Evolutionary conservation across 2,797 vertebrate genomes (phyloP), one percentile per base, ranked within the genome.

Genomic region (Myripristis jacobus): DNA sequence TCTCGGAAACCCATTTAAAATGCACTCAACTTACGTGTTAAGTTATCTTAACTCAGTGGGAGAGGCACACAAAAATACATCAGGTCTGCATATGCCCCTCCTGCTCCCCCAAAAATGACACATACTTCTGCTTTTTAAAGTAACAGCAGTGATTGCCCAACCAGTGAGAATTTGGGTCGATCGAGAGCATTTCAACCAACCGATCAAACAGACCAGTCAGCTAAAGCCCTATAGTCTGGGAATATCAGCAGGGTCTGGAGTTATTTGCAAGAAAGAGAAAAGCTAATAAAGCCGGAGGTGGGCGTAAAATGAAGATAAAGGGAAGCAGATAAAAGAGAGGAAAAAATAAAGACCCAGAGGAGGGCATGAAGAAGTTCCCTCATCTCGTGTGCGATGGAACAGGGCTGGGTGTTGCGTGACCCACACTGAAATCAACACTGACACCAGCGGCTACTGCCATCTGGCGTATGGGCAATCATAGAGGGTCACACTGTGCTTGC

Each of bases 401-500:
- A 21, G 22, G 53, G 48, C 31, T 57, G 68, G 79, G 69, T 6
- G 22, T 85, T 80, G 77, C 60, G 66, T 91, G 87, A 89, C 72
- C 77, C 59, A 51, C 74, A 65, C 69, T 73, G 62, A 76, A 85
- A 80, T 80, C 21, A 79, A 51, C 75, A 62, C 69, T 15, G 81
- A 77, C 81, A 82, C 75, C 66, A 88, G 86, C 75, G 77, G 85
- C 76, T 72, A 73, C 81, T 84, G 79, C 89, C 90, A 91, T 90
- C 85, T 92, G 88, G 36, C 81, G 73, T 73, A 69, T 55, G 63
- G 77, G 74, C 80, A 69, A 68, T 87, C 82, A 77, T 69, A 78
- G 72, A 54, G 67, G 55, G 66, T 80, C 79, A 68, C 15, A 41
- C 38, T 54, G 70, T 72, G 69, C 68, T 60, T 65, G 66, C 51